Evolutionary conservation across 2,113 vertebrate genomes (phyloP).

Genomic region (Nesoenas mayeri): DNA sequence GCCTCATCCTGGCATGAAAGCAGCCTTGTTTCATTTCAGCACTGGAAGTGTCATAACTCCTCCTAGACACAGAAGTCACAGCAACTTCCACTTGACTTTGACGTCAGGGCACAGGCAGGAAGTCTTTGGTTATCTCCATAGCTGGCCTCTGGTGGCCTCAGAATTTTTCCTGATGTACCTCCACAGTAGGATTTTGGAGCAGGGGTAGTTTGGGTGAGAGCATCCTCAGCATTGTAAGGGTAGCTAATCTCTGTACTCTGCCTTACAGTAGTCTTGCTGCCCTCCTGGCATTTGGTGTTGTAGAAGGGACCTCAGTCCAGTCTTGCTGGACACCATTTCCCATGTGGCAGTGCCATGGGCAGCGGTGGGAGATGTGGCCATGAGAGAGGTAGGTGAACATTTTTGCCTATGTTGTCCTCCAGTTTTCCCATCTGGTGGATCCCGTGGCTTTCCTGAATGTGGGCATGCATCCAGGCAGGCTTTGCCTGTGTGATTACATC

Average conservation of each 20-base stretch:
- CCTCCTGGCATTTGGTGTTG: not conserved
- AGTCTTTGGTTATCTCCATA: not conserved
- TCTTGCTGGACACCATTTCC: not conserved
- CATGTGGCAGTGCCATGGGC: rapidly evolving
- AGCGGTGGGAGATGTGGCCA: rapidly evolving
- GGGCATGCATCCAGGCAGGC: not conserved
- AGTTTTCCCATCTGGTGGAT: not conserved
- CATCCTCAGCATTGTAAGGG: not conserved
- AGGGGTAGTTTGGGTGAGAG: not conserved
- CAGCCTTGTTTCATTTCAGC: not conserved
- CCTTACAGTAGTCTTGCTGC: not conserved
- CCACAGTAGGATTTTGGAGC: not conserved
- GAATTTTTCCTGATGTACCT: not conserved
- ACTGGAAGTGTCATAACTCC: not conserved
- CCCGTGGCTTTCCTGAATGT: not conserved
- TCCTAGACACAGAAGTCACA: not conserved
- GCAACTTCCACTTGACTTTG: not conserved
- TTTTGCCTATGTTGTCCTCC: not conserved
- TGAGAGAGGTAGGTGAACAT: not conserved
- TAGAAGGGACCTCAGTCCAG: not conserved
- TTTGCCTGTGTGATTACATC: not conserved
- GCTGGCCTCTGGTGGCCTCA: not conserved
- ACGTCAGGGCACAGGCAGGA: not conserved
- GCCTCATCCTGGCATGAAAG: not conserved
- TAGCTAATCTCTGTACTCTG: not conserved